Conservation (phyloP, 2,113 vertebrate species). For the Struthidea cinerea region DNA sequence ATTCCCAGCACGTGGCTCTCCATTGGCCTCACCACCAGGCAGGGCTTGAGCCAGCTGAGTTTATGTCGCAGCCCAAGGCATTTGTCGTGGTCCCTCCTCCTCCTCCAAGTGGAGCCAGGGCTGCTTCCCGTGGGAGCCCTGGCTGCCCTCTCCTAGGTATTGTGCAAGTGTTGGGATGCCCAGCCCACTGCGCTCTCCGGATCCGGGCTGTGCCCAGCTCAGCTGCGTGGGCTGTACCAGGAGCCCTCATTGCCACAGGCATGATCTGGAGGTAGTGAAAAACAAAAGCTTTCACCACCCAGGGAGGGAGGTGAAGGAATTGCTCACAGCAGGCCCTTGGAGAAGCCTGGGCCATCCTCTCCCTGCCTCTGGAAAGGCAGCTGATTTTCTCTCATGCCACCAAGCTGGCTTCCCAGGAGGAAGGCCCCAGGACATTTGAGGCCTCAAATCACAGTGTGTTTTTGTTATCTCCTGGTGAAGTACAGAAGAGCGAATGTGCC, state of each 20-base stretch:
- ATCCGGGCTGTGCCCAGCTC: fast-evolving
- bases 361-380: background rate
- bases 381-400: background rate
- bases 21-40: fast-evolving
- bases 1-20: fast-evolving
- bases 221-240: background rate
- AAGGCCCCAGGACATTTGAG: background rate
- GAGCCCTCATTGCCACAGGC: background rate
- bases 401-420: background rate
- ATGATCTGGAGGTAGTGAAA: background rate
- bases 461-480: background rate
- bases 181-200: fast-evolving
- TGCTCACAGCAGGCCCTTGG: background rate
- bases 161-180: background rate
- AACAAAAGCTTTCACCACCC: background rate
- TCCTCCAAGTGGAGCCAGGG: background rate
- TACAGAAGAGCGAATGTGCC: background rate
- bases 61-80: background rate
- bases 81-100: background rate
- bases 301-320: background rate
- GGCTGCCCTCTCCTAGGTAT: background rate
- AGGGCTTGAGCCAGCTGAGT: background rate
- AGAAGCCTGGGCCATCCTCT: background rate
- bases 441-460: background rate
- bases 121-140: background rate